Evolutionary conservation across 2,113 vertebrate species (phyloP), one percentile per base, ranked within the genome.

Genomic region (Zootoca vivipara): DNA sequence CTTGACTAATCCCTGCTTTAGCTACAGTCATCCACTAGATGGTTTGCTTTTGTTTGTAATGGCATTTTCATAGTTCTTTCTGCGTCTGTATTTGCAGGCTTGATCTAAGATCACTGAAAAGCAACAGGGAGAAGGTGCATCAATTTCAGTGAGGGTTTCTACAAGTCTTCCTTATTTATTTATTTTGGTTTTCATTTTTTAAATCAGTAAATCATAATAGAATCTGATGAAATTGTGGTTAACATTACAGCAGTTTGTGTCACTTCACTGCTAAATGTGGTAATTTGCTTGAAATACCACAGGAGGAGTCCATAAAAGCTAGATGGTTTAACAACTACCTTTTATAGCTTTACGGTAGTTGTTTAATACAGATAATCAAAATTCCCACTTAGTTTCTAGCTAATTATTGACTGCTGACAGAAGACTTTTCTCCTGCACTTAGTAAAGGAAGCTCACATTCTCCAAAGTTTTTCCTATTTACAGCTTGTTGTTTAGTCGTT

Each of bases 201-300:
- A 46, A 58, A 28, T 10, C 9, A 7, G 18, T 65, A 28, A n/a
- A 40, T 52, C 42, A 74, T 30, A 73, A 82, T 26, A 26, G 18
- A 74, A 64, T 75, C 13, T 46, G 18, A 52, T 62, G 7, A 9
- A 26, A 40, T 38, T 30, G 35, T 24, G 16, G 7, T 24, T 6
- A 16, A 74, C 58, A 69, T 5, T 58, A 58, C 67, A 18, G 26
- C 12, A 46, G 78, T 62, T 30, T 30, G 1, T 2, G 83, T n/a
- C 22, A 28, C 56, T 88, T 73, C 73, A 26, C 78, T 30, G 78
- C 42, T 87, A 5, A 22, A 16, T 26, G 2, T 9, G 9, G 16
- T 2, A 0, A 3, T 12, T 4, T 81, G 28, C 0, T 0, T 42
- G 3, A 12, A 38, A 24, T 46, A 1, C 16, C 0, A 56, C 0